Evolutionary conservation across 2,797 vertebrate species (phyloP).

Genomic region (Martes flavigula): DNA sequence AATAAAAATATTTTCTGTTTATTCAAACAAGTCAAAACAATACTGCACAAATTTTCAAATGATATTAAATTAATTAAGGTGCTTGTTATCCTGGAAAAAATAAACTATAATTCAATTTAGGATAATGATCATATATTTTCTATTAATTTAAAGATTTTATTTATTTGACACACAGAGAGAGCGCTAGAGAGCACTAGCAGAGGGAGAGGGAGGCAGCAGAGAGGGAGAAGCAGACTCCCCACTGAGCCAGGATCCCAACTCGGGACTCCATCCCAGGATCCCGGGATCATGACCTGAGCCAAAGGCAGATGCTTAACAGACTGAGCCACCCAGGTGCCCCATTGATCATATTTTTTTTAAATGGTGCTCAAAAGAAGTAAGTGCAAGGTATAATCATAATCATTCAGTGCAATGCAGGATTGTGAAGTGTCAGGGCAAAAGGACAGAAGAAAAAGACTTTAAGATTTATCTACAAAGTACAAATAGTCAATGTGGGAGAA

Average conservation of each 20-base stretch:
- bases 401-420: background rate
- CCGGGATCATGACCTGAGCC: too few relatives aligned
- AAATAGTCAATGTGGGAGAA: background rate
- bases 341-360: background rate
- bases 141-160: background rate
- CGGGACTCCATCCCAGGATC: too few relatives aligned
- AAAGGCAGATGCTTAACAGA: too few relatives aligned
- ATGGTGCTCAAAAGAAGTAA: background rate
- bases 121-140: background rate
- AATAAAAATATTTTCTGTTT: background rate
- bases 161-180: background rate
- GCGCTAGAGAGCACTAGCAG: too few relatives aligned
- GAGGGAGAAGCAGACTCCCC: too few relatives aligned
- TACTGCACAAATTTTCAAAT: background rate
- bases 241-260: too few relatives aligned
- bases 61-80: background rate
- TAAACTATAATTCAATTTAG: conserved; percentile 24
- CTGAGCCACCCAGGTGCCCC: too few relatives aligned
- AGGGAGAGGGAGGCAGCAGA: too few relatives aligned
- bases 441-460: background rate
- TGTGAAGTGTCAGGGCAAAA: background rate
- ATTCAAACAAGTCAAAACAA: conserved; percentile 15
- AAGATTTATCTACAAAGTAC: background rate
- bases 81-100: background rate
- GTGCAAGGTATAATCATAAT: background rate